Conservation (phyloP, 2,797 vertebrate genomes). For the Chrysocyon brachyurus region DNA sequence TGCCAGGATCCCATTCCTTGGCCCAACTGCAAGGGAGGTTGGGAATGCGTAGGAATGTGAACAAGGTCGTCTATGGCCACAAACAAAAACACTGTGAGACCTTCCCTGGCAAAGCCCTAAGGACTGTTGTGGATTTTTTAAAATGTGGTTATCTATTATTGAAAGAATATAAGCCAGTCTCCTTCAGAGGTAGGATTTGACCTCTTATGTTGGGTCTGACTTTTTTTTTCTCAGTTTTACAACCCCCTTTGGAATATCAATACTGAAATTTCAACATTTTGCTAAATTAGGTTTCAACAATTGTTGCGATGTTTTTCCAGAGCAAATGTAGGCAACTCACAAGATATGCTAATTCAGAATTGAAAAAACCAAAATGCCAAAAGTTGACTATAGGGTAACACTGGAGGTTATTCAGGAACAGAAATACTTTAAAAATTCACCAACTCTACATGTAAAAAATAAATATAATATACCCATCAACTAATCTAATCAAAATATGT, state of each 20-base stretch:
- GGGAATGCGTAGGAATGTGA: background rate
- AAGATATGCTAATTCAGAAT: background rate
- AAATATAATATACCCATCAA: background rate
- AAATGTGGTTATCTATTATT: background rate
- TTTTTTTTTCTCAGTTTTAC: background rate
- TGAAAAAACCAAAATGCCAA: background rate
- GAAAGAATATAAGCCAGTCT: background rate
- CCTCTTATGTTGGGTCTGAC: background rate
- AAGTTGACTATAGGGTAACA: background rate
- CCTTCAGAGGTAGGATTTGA: background rate
- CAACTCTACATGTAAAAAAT: slow-evolving; percentile 55
- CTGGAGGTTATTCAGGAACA: background rate
- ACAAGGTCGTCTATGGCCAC: background rate
- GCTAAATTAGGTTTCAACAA: background rate
- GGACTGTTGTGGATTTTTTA: background rate
- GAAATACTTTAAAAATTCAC: slow-evolving; percentile 2
- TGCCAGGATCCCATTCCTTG: background rate
- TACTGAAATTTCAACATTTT: slow-evolving; percentile 4
- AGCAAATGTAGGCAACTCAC: background rate
- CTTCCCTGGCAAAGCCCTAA: background rate
- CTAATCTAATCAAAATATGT: slow-evolving; percentile 45
- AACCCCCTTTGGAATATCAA: background rate
- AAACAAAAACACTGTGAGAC: background rate
- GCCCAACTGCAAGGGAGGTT: background rate
- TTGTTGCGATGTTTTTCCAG: background rate